phyloP scores from a whole-genome alignment of 2,888 invertebrate species.

The Parasteatoda lunata region DNA sequence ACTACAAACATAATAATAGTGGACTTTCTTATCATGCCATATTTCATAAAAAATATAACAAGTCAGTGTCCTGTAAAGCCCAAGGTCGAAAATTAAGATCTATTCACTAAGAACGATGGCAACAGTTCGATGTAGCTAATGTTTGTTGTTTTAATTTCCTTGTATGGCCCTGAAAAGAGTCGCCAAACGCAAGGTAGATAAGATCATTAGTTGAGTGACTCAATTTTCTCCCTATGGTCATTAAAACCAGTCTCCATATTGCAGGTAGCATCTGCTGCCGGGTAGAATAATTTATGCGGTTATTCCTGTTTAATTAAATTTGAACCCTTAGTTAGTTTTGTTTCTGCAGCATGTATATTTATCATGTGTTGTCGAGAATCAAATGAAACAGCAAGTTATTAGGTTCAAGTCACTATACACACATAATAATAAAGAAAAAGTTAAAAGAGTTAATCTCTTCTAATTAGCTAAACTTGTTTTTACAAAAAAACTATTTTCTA shows the following conservation, averaged over 20 bases:
- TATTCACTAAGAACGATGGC: neutral
- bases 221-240: neutral
- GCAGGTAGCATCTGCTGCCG: neutral
- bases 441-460: no score
- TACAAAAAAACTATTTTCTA: no score
- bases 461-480: no score
- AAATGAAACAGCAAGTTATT: no score
- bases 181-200: neutral
- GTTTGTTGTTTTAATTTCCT: neutral
- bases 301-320: neutral
- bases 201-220: neutral
- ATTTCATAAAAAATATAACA: neutral
- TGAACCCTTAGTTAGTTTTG: no score
- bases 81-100: conserved; percentile 30
- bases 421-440: no score
- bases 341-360: no score
- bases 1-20: no score
- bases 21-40: no score
- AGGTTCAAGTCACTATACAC: no score
- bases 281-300: conserved; percentile 1
- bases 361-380: no score
- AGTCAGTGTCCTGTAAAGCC: conserved; percentile 57
- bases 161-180: neutral
- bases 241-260: conserved; percentile 5
- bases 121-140: neutral